A percentile compares a stretch with the other conserved stretches of the same genome.
These are phyloP conservation scores for Coregonus suidteri DNA, from an alignment of 2,797 vertebrate genomes.

Conservation along the genomic window DNA sequence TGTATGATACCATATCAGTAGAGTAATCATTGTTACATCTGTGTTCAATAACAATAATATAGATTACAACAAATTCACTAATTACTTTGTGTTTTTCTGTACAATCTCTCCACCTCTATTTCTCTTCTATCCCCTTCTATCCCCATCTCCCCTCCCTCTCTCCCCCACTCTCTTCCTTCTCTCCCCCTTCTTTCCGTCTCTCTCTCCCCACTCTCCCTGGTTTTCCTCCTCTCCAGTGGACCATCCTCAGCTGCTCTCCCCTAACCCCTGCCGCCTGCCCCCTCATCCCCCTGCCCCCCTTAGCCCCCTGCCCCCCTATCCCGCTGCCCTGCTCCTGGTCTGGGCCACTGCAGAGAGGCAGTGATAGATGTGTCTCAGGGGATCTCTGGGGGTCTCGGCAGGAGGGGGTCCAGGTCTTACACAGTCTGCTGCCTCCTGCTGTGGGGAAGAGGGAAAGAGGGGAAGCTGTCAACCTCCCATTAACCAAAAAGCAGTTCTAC, in stretches of 20 bases:
- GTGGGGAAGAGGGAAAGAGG: not conserved
- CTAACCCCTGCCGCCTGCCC: too few relatives aligned
- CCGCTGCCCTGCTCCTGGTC: slow-evolving; percentile 38
- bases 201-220: too few relatives aligned
- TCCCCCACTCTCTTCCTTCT: not conserved
- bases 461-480: slow-evolving; percentile 34
- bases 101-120: too few relatives aligned
- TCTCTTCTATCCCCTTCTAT: too few relatives aligned
- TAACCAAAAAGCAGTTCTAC: slow-evolving; percentile 34
- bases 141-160: not conserved
- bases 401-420: slow-evolving; percentile 44
- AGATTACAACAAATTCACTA: too few relatives aligned
- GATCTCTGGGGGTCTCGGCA: slow-evolving; percentile 42
- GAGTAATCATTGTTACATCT: too few relatives aligned
- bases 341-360: slow-evolving; percentile 54
- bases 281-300: not conserved
- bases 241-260: not conserved
- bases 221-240: not conserved
- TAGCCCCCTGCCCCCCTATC: slow-evolving; percentile 26
- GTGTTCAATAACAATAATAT: too few relatives aligned
- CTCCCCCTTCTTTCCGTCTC: not conserved
- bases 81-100: too few relatives aligned
- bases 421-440: slow-evolving; percentile 30
- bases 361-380: slow-evolving; percentile 63
- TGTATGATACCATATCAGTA: too few relatives aligned